phyloP scores from a whole-genome alignment of 1,140 invertebrate genomes.

The Bombus ignitus region DNA sequence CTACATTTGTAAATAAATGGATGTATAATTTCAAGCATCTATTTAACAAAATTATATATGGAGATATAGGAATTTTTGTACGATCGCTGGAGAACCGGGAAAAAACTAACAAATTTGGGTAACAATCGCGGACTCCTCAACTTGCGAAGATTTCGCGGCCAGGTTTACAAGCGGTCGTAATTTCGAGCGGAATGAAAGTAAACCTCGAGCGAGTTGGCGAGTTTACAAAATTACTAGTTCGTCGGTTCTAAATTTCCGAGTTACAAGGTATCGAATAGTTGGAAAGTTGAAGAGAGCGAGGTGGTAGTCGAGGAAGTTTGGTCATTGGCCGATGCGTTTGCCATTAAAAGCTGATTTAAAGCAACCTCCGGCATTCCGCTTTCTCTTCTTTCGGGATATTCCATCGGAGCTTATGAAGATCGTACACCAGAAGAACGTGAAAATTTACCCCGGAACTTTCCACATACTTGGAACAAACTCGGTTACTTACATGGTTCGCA shows the following conservation, averaged over 20 bases:
- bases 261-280: neutral
- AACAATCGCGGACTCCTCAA: neutral
- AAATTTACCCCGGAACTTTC: neutral
- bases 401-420: neutral
- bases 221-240: neutral
- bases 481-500: neutral
- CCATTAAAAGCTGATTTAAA: neutral
- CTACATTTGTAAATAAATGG: too few species aligned
- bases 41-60: too few species aligned
- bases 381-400: neutral
- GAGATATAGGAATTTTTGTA: neutral
- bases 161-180: neutral
- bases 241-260: neutral
- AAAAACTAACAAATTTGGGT: too few species aligned
- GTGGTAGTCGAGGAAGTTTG: neutral
- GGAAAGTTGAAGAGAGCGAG: neutral
- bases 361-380: neutral
- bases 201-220: neutral
- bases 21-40: too few species aligned
- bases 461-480: neutral
- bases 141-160: neutral
- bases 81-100: neutral
- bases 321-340: neutral
- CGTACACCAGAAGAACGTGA: neutral
- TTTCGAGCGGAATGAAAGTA: neutral